These are phyloP conservation scores for Mactromeris polynyma DNA, from an alignment of 2,888 invertebrate genomes.

Conservation along the genomic window DNA sequence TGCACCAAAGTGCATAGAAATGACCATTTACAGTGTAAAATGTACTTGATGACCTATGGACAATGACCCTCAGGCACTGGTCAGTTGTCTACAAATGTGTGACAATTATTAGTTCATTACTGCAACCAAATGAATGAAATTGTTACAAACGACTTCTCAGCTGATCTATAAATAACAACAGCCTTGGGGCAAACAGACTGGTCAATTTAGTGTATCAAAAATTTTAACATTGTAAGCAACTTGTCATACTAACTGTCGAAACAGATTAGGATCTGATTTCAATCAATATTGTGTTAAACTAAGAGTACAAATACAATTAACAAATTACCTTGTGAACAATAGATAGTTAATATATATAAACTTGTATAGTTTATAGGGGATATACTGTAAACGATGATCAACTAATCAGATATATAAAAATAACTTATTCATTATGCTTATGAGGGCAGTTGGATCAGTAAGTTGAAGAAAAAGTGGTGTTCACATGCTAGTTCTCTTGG, in stretches of 20 bases:
- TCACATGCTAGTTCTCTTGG: too few relatives aligned
- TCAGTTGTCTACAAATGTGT: slow-evolving; percentile 43
- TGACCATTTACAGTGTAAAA: slow-evolving; percentile 5
- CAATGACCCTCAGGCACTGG: slow-evolving; percentile 29
- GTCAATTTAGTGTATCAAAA: slow-evolving; percentile 31
- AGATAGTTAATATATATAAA: too few relatives aligned
- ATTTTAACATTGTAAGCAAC: background rate
- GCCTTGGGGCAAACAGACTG: background rate
- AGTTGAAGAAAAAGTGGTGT: too few relatives aligned
- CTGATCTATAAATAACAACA: slow-evolving; percentile 1
- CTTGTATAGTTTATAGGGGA: too few relatives aligned
- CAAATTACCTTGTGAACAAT: too few relatives aligned
- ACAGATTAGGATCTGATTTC: background rate
- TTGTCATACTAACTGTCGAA: background rate
- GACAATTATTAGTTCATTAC: slow-evolving; percentile 53
- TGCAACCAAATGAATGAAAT: slow-evolving; percentile 11
- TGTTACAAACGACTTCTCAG: background rate
- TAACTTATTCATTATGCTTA: too few relatives aligned
- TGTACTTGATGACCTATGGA: slow-evolving; percentile 50
- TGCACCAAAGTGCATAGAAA: slow-evolving; percentile 17
- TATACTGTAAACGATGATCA: too few relatives aligned
- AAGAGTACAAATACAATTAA: background rate
- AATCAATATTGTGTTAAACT: background rate
- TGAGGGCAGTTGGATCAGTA: too few relatives aligned
- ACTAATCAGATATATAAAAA: too few relatives aligned